Conservation (phyloP, 2,113 vertebrate species). For the Marmota flaviventris region DNA sequence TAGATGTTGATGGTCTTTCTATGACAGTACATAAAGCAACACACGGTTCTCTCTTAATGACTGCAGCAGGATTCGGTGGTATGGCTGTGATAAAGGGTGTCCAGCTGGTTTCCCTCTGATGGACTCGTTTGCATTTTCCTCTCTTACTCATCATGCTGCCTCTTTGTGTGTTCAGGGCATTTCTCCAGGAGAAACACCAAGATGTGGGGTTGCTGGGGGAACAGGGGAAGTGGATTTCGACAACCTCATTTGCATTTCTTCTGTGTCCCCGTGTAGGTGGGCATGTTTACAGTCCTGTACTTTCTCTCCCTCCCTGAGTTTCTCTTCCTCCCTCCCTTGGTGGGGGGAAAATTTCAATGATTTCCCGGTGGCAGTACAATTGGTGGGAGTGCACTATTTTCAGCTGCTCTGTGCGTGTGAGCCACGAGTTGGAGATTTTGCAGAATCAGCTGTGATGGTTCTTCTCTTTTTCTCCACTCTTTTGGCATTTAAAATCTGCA, state of each 20-base stretch:
- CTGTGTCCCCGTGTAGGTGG: not conserved
- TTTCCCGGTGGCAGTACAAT: not conserved
- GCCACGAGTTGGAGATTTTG: not conserved
- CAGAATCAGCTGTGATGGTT: constrained; percentile 52
- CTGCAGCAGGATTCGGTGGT: not conserved
- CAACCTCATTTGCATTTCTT: constrained; percentile 43
- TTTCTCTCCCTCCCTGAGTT: not conserved
- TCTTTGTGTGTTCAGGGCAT: constrained; percentile 1
- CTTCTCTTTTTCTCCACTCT: constrained; percentile 47
- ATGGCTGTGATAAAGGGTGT: constrained; percentile 55
- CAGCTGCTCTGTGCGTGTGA: not conserved
- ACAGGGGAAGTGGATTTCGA: constrained; percentile 48
- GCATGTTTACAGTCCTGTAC: not conserved
- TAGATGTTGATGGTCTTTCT: constrained; percentile 44
- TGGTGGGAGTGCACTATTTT: not conserved
- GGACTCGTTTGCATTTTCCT: constrained; percentile 30
- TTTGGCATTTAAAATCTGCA: constrained; percentile 57
- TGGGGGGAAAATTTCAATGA: not conserved
- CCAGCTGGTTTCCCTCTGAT: constrained; percentile 42
- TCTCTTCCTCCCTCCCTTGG: not conserved
- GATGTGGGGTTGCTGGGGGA: constrained; percentile 17
- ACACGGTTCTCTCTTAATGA: constrained; percentile 62
- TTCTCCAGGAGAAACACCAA: constrained; percentile 53
- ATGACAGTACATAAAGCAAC: constrained; percentile 62
- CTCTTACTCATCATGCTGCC: not conserved